A percentile compares a stretch with the other conserved stretches of the same genome.
phyloP scores from a whole-genome alignment of 2,888 invertebrate species.

The Timema cristinae region DNA sequence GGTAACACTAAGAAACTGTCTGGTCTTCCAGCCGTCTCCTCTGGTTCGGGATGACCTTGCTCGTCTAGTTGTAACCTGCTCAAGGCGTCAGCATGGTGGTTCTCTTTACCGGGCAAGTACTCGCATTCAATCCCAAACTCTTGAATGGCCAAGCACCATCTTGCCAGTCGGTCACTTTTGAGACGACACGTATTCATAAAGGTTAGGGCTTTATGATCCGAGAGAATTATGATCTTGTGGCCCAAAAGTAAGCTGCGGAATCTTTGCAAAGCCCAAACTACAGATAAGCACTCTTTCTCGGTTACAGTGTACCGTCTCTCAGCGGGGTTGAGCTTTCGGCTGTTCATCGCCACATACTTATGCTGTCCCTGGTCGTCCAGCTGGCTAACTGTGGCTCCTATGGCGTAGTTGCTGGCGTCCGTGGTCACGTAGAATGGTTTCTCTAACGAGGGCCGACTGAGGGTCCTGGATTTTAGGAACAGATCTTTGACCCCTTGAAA shows the following conservation, averaged over 20 bases:
- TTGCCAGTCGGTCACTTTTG: not conserved
- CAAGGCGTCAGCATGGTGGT: not conserved
- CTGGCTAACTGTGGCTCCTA: conserved; percentile 27
- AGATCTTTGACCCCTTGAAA: not conserved
- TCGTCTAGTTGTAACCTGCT: not conserved
- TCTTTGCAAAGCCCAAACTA: not conserved
- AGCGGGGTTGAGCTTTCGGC: not conserved
- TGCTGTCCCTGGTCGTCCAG: not conserved
- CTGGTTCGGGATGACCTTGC: not conserved
- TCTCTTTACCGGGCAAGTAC: not conserved
- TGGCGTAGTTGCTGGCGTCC: conserved; percentile 32
- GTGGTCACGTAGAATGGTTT: conserved; percentile 25
- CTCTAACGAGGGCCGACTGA: conserved; percentile 31
- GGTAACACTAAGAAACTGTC: no score
- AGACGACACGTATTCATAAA: not conserved
- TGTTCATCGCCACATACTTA: not conserved
- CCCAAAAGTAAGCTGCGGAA: not conserved
- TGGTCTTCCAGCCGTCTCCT: not conserved
- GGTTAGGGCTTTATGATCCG: not conserved
- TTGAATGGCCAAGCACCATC: conserved; percentile 8
- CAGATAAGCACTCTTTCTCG: not conserved
- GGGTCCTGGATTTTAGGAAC: conserved; percentile 14
- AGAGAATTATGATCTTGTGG: not conserved
- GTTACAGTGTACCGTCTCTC: not conserved
- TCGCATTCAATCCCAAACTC: not conserved